A percentile compares a stretch with the other conserved stretches of the same genome.
Conservation (phyloP, 2,797 vertebrate species). For the Gambelia wislizenii region DNA sequence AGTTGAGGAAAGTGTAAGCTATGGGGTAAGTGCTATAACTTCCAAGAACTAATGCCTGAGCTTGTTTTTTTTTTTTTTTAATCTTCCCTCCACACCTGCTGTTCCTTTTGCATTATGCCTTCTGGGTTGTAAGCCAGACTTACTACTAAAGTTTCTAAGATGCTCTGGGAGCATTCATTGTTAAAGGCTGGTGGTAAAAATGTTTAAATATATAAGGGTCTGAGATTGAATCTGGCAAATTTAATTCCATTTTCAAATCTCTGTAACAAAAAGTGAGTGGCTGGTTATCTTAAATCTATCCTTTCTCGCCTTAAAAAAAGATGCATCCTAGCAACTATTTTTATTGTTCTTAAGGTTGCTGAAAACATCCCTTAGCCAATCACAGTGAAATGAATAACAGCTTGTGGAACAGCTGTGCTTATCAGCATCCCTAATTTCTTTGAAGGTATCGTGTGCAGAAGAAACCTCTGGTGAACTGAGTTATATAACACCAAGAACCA, state of each 20-base stretch:
- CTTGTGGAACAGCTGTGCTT: neutral
- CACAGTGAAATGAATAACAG: neutral
- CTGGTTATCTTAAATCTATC: constrained; percentile 1
- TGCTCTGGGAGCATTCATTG: too few species aligned
- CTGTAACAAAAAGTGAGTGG: neutral
- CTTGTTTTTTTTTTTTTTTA: too few species aligned
- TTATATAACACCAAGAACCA: neutral
- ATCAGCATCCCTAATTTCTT: neutral
- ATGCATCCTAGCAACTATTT: neutral
- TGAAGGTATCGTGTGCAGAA: neutral
- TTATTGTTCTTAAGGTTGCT: neutral
- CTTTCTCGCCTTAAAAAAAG: neutral
- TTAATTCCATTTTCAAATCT: neutral
- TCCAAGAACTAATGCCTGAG: too few species aligned
- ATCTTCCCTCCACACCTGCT: too few species aligned
- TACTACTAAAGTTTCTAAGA: neutral
- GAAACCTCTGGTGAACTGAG: neutral
- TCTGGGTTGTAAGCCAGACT: neutral
- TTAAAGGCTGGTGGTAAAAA: neutral
- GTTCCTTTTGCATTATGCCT: neutral
- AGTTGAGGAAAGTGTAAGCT: neutral
- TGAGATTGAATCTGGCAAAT: neutral
- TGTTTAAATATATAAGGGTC: neutral
- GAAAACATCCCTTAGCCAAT: neutral
- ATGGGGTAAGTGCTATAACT: neutral